phyloP scores from a whole-genome alignment of 2,113 vertebrate genomes.

The Ochotona princeps region DNA sequence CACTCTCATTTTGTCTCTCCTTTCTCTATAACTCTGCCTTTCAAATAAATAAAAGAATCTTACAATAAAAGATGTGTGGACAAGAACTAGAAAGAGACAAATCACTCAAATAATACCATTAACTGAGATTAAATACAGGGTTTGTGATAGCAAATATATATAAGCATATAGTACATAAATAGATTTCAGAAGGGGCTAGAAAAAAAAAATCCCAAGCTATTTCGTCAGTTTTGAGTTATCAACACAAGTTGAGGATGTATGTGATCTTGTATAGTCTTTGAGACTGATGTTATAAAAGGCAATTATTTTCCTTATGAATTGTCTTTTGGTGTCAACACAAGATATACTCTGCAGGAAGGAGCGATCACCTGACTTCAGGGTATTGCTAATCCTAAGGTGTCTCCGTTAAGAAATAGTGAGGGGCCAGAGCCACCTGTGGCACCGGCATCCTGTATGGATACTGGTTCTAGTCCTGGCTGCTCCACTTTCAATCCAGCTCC shows the following conservation, averaged over 20 bases:
- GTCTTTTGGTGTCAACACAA: neutral
- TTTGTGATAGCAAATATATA: neutral
- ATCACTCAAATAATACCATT: neutral
- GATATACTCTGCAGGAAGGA: neutral
- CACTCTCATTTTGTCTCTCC: too few species aligned
- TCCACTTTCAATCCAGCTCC: too few species aligned
- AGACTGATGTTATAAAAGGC: neutral
- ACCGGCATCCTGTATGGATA: too few species aligned
- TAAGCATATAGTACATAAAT: neutral
- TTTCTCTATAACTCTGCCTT: too few species aligned
- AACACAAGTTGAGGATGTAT: neutral
- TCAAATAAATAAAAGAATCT: too few species aligned
- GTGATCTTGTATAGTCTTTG: neutral
- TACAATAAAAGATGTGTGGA: too few species aligned
- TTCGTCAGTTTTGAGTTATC: neutral
- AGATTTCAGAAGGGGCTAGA: neutral
- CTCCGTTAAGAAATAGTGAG: conserved; percentile 7
- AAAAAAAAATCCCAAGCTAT: neutral
- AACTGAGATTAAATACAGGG: neutral
- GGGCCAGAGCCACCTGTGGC: neutral
- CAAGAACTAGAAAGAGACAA: neutral
- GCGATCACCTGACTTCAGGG: neutral
- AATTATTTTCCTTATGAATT: neutral
- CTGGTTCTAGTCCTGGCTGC: too few species aligned
- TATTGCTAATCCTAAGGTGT: neutral